phyloP scores from a whole-genome alignment of 1,140 invertebrate species.

The Wiebesia pumilae region DNA sequence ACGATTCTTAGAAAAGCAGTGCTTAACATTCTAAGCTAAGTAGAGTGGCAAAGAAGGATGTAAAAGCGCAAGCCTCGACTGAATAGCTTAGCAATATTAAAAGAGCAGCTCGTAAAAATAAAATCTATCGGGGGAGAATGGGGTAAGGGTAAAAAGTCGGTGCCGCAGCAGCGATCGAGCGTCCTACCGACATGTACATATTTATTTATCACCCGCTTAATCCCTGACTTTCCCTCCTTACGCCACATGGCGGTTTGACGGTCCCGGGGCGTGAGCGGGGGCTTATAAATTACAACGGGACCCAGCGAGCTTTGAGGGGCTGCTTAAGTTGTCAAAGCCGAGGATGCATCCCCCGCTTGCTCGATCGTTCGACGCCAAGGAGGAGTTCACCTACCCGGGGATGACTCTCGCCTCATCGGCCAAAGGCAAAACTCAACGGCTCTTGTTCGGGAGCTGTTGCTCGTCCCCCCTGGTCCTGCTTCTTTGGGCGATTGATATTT shows the following conservation, averaged over 20 bases:
- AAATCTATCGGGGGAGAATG: not conserved
- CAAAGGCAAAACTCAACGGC: too few species aligned
- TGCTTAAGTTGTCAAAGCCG: conserved; percentile 74
- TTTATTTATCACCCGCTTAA: conserved; percentile 74
- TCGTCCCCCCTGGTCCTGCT: too few species aligned
- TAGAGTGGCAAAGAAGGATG: not conserved
- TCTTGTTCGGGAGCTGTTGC: too few species aligned
- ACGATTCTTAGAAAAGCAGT: not conserved
- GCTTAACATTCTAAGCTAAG: too few species aligned
- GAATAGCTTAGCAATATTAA: not conserved
- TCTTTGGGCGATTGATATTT: too few species aligned
- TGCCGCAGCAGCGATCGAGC: not conserved
- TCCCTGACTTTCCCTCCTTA: conserved; percentile 71
- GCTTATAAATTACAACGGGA: not conserved
- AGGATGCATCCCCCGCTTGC: not conserved
- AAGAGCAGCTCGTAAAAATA: not conserved
- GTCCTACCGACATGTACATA: conserved; percentile 54
- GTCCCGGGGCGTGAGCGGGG: conserved; percentile 61
- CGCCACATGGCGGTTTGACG: conserved; percentile 73
- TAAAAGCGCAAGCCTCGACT: not conserved
- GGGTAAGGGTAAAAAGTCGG: not conserved
- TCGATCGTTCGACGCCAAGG: too few species aligned
- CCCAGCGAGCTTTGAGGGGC: conserved; percentile 71
- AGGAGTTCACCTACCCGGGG: too few species aligned
- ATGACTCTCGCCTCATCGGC: too few species aligned